Conservation (phyloP, 2,113 vertebrate species). For the Pteropus alecto region DNA sequence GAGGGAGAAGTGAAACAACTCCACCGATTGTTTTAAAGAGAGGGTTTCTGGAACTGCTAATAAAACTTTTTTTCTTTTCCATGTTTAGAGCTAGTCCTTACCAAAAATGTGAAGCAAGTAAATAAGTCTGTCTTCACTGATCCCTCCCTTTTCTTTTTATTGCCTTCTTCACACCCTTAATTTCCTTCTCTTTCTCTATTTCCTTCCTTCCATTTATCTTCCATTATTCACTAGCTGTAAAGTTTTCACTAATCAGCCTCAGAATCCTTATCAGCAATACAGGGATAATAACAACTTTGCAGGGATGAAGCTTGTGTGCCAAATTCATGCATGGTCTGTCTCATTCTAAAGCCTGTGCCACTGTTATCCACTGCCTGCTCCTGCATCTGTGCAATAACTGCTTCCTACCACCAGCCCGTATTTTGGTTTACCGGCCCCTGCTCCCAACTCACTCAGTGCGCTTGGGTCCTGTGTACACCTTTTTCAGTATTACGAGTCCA, state of each 20-base stretch:
- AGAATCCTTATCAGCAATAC: neutral
- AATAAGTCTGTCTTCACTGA: neutral
- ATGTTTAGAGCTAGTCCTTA: neutral
- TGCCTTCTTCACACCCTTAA: neutral
- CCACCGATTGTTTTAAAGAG: neutral
- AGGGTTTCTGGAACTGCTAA: neutral
- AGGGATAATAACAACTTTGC: neutral
- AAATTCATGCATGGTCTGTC: neutral
- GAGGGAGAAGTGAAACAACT: neutral
- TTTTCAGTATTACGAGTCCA: constrained; percentile 93
- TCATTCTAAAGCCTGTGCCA: neutral
- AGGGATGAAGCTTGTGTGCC: rapidly evolving
- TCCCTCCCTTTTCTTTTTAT: neutral
- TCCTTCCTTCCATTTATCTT: neutral
- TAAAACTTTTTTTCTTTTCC: neutral
- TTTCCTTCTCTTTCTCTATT: neutral
- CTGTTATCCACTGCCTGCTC: neutral
- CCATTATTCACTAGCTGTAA: neutral
- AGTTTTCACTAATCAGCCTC: neutral
- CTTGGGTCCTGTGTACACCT: constrained; percentile 91
- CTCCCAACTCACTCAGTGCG: constrained; percentile 88
- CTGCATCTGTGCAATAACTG: neutral
- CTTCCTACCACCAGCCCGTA: neutral
- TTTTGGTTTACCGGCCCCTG: neutral
- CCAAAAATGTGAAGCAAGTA: neutral